These are phyloP conservation scores for Thamnophis sirtalis DNA, from an alignment of 2,113 vertebrate genomes.

Conservation along the genomic window DNA sequence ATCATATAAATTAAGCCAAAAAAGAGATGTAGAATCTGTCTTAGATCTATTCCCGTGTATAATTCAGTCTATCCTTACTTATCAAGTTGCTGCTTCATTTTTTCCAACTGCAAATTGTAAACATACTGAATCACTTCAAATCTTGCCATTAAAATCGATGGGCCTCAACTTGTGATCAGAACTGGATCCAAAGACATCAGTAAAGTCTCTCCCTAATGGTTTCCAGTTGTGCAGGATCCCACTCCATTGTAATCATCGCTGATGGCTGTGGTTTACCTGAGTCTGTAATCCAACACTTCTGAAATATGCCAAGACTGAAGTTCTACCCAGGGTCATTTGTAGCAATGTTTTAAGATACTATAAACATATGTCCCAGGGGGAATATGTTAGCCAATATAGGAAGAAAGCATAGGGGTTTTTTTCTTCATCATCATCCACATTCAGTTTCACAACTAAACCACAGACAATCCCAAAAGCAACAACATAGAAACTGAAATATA, in stretches of 20 bases:
- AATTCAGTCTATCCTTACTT: slow-evolving; percentile 22
- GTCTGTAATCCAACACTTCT: neutral
- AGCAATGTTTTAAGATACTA: neutral
- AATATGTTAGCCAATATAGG: neutral
- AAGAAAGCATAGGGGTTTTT: neutral
- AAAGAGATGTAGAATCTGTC: slow-evolving; percentile 50
- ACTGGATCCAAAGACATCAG: neutral
- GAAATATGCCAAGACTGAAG: neutral
- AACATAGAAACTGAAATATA: neutral
- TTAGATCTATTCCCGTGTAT: slow-evolving; percentile 22
- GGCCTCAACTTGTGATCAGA: neutral
- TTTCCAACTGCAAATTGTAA: neutral
- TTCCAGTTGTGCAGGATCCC: neutral
- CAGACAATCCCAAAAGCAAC: neutral
- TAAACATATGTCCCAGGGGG: neutral
- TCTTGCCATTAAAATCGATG: neutral
- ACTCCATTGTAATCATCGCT: neutral
- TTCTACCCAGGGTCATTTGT: neutral
- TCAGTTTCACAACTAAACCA: neutral
- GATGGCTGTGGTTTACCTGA: neutral
- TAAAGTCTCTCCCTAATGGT: neutral
- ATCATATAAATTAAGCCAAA: slow-evolving; percentile 62
- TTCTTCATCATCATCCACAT: neutral
- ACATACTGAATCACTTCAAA: neutral
- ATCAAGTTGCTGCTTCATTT: slow-evolving; percentile 30